Evolutionary conservation across 1,140 invertebrate species (phyloP).

Genomic region (Tetragnatha versicolor): DNA sequence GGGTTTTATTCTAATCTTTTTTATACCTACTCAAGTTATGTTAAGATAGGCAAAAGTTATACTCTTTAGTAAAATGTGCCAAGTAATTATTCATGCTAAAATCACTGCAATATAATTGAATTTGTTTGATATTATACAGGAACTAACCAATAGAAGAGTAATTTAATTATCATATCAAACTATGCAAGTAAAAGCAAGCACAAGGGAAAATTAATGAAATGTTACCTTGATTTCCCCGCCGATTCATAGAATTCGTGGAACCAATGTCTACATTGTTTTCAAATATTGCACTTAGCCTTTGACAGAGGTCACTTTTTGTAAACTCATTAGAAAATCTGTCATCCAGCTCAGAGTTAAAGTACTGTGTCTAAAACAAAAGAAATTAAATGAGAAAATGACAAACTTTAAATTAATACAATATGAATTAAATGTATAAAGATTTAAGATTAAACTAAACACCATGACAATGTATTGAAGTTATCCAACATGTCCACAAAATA

Average conservation of each 20-base stretch:
- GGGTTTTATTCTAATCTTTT: too few species aligned
- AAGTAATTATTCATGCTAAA: too few species aligned
- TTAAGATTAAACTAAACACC: too few species aligned
- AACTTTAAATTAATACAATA: too few species aligned
- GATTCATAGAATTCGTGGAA: conserved; percentile 52
- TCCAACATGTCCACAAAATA: too few species aligned
- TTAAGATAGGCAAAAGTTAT: too few species aligned
- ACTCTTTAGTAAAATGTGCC: too few species aligned
- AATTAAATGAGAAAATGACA: not conserved
- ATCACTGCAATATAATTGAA: too few species aligned
- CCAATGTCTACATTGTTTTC: conserved; percentile 63
- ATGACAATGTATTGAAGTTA: too few species aligned
- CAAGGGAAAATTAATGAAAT: not conserved
- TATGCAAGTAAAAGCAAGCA: not conserved
- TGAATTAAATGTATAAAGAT: too few species aligned
- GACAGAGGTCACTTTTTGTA: conserved; percentile 61
- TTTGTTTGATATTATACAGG: not conserved
- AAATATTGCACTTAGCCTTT: conserved; percentile 64
- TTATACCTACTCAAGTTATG: too few species aligned
- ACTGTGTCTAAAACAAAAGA: conserved; percentile 28
- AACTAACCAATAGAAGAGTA: not conserved
- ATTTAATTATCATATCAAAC: not conserved
- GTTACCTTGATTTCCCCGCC: conserved; percentile 37
- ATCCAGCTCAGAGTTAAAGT: conserved; percentile 12
- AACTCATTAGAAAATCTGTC: conserved; percentile 23